Base-by-base conservation (phyloP, 1,140 invertebrate species). In the Metaphire vulgaris region DNA sequence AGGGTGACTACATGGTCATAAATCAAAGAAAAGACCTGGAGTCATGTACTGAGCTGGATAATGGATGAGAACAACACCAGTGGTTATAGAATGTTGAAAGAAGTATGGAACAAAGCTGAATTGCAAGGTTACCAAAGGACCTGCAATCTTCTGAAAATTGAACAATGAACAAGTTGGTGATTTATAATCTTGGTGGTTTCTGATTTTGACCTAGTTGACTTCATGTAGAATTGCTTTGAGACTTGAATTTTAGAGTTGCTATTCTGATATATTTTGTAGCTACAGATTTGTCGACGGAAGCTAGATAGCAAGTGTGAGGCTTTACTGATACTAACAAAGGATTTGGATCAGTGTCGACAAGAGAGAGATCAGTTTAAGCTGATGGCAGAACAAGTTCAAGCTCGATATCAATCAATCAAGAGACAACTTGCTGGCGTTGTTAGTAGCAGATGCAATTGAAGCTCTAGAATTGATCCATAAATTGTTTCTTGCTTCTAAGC, bases 341-440 rank as follows among this genome's bases (percentile, higher is more conserved):
- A 94, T 81, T 84, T 94, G 68, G 91, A 93, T 77, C 89, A 92
- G 85, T 92, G 91, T 83, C 90, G 90, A 77, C 90, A 89, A 76
- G 92, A 95, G 82, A 85, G 91, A 69, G 92, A 95, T 84, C 91
- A 92, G 81, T 93, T 91, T 80, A 92, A 92, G 84, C 82, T 92
- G 29, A 90, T 94, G 88, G 91, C 92, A 1, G 92, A 94, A 83
- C 92, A 93, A 78, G 85, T 92, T 29, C 89, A 91, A 80, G 88
- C 90, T 76, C 88, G 90, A 69, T 92, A 90, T 75, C 85, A 83
- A 75, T 81, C 80, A 33, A 71, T 87, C 33, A 87, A 86, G 74
- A 80, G 82, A 78, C 82, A 84, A 71, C 74, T 86, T 15, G 81
- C 83, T 77, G 85, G 83, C 72, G 76, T 82, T 81, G 83, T 86